Evolutionary conservation across 53 echinoderm and acorn worm genomes (phyloP).

Genomic region (Mesocentrotus franciscanus): DNA sequence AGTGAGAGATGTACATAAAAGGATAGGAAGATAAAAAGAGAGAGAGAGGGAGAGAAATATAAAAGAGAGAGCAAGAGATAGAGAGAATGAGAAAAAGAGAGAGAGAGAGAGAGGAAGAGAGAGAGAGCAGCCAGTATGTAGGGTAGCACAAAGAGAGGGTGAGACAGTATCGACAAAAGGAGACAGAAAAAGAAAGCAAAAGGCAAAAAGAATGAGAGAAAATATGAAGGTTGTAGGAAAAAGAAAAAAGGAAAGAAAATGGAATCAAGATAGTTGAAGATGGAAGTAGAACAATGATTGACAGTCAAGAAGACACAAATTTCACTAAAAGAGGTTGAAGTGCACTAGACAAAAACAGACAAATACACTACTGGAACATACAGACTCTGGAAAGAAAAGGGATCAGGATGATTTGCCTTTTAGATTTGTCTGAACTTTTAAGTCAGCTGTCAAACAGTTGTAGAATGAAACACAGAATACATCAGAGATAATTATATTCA

Average conservation of each 20-base stretch:
- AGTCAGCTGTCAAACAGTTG: constrained; percentile 23
- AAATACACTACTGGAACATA: constrained; percentile 23
- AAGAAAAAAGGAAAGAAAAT: not conserved
- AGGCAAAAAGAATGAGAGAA: not conserved
- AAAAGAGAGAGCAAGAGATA: no score
- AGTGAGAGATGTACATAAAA: no score
- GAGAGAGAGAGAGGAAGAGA: not conserved
- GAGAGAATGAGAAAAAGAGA: not conserved
- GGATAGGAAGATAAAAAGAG: not conserved
- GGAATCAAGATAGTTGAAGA: constrained; percentile 7
- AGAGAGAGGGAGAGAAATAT: no score
- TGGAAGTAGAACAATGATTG: constrained; percentile 40
- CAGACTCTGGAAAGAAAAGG: not conserved
- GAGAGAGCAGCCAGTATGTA: not conserved
- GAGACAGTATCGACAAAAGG: not conserved
- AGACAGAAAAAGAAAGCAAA: not conserved
- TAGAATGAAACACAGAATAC: constrained; percentile 22
- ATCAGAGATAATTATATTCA: constrained; percentile 51
- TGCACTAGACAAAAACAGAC: constrained; percentile 35
- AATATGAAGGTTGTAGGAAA: not conserved
- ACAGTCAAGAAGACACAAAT: constrained; percentile 30
- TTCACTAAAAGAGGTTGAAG: constrained; percentile 19
- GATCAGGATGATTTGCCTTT: constrained; percentile 31
- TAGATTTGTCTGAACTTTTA: constrained; percentile 36
- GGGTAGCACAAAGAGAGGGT: not conserved